phyloP scores from a whole-genome alignment of 2,797 vertebrate species.

The Pteronotus mesoamericanus region DNA sequence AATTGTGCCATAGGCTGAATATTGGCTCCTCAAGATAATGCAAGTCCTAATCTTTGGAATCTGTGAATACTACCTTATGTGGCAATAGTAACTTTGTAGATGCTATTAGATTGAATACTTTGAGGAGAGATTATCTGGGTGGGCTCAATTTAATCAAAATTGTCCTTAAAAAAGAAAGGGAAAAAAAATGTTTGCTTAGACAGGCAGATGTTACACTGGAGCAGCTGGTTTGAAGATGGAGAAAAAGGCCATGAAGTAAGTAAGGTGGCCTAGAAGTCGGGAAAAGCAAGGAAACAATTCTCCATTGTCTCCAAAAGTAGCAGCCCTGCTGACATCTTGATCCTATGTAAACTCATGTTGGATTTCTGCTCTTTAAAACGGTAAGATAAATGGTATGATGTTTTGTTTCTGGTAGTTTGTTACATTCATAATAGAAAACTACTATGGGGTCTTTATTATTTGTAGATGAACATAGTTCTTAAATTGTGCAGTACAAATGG shows the following conservation, averaged over 20 bases:
- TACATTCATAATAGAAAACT: not conserved
- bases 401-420: not conserved
- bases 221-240: not conserved
- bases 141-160: not conserved
- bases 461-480: not conserved
- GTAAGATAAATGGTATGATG: not conserved
- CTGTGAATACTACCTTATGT: not conserved
- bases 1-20: not conserved
- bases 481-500: not conserved
- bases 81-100: not conserved
- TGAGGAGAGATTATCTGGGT: not conserved
- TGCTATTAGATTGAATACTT: not conserved
- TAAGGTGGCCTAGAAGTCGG: accelerated
- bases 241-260: not conserved
- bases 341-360: not conserved
- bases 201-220: not conserved
- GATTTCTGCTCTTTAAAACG: not conserved
- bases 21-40: not conserved
- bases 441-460: not conserved
- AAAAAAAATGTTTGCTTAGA: not conserved
- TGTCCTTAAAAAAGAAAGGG: not conserved
- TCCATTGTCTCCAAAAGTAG: accelerated
- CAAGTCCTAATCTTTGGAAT: not conserved
- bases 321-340: not conserved
- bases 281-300: not conserved